Evolutionary conservation across 1,140 invertebrate genomes (phyloP).

Genomic region (Drosophila sucinea): DNA sequence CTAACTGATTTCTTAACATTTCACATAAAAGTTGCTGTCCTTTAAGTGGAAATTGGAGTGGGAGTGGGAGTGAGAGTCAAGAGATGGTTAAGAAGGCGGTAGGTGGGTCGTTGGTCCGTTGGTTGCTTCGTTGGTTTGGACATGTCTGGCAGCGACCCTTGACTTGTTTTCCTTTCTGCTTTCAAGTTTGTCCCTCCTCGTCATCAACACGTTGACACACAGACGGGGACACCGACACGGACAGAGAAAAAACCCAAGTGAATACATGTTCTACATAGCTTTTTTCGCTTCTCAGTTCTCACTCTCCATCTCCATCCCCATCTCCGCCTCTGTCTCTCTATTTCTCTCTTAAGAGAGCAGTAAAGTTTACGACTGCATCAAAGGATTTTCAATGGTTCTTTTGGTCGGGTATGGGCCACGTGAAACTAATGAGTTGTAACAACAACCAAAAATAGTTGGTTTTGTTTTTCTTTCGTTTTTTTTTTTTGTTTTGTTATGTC

Average conservation of each 20-base stretch:
- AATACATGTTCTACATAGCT: conserved; percentile 8
- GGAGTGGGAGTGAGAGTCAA: neutral
- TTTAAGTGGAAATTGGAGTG: neutral
- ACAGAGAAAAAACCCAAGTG: conserved; percentile 24
- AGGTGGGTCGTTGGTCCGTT: neutral
- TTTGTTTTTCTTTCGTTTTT: conserved; percentile 3
- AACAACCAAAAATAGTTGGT: conserved; percentile 53
- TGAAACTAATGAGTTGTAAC: conserved; percentile 73
- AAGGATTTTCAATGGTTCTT: conserved; percentile 49
- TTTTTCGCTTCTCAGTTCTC: conserved; percentile 4
- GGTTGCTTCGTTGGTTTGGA: conserved; percentile 36
- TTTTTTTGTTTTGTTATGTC: conserved; percentile 3
- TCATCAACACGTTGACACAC: conserved; percentile 45
- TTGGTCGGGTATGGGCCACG: conserved; percentile 27
- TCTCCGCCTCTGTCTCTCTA: neutral
- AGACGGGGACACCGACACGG: conserved; percentile 7
- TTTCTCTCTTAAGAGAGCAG: conserved; percentile 38
- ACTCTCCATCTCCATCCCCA: neutral
- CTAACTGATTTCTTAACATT: conserved; percentile 11
- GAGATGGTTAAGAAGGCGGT: conserved; percentile 1
- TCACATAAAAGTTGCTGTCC: conserved; percentile 3
- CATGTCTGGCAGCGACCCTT: conserved; percentile 68
- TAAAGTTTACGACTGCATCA: conserved; percentile 70
- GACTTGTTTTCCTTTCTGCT: conserved; percentile 59
- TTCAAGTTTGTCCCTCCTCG: conserved; percentile 25